These are phyloP conservation scores for Myripristis jacobus DNA, from an alignment of 2,797 vertebrate species.

Conservation along the genomic window DNA sequence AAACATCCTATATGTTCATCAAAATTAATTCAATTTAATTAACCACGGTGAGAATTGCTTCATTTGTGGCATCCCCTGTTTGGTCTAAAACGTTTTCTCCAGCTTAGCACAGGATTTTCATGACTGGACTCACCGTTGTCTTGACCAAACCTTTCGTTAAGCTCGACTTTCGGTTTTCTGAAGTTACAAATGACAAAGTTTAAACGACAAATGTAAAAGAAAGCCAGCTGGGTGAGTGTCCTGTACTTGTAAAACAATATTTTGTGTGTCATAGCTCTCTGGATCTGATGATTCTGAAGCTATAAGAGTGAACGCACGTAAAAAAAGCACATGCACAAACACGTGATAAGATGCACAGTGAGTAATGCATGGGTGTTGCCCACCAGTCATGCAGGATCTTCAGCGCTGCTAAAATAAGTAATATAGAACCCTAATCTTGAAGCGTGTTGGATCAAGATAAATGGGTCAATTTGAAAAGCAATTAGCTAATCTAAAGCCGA, in stretches of 20 bases:
- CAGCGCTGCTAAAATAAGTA: constrained; percentile 27
- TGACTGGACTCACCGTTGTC: not conserved
- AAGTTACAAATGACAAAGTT: too few relatives aligned
- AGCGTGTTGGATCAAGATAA: constrained; percentile 76
- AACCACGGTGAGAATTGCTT: too few relatives aligned
- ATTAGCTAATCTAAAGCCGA: constrained; percentile 63
- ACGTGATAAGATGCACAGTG: not conserved
- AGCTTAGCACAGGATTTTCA: not conserved
- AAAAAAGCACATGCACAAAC: too few relatives aligned
- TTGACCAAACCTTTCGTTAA: too few relatives aligned
- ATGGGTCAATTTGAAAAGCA: constrained; percentile 77
- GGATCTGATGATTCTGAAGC: not conserved
- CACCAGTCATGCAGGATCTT: constrained; percentile 52
- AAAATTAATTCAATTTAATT: not conserved
- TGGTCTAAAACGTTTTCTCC: too few relatives aligned
- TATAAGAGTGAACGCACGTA: not conserved
- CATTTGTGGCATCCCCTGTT: not conserved
- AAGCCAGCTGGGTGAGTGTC: not conserved
- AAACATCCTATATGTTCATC: not conserved
- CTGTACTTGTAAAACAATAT: too few relatives aligned
- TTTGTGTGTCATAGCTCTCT: not conserved
- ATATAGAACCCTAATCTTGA: constrained; percentile 60
- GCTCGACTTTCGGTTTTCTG: too few relatives aligned
- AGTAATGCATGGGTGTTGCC: constrained; percentile 35
- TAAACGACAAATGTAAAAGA: not conserved